Evolutionary conservation across 2,888 invertebrate genomes (phyloP), one percentile per base, ranked within the genome.

Genomic region (Cancer borealis): DNA sequence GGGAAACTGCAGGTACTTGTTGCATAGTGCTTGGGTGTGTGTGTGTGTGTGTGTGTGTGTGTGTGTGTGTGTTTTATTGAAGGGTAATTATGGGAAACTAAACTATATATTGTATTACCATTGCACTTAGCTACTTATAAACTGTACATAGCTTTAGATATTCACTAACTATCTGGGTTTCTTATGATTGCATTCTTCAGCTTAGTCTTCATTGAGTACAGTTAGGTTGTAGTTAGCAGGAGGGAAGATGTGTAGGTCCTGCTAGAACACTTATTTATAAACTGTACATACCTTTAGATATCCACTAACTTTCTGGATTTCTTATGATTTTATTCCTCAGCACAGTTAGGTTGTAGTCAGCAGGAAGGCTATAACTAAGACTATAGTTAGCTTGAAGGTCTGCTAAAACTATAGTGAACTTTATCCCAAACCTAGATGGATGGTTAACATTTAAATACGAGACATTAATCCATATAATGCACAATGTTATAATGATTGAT

Each of bases 1-100:
- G 96, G 96, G 45, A 95, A 95, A 30, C 79, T 96, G 73, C 96
- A 95, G 95, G 95, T 95, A 91, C 88, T 91, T 91, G 46, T 84
- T 39, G 84, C 39, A 84, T 30, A 39, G 12, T 84, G 84, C 39
- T 84, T 84, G 39, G 39, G 39, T 2, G 39, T 39, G 39, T 39
- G 39, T 2, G 10, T 84, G 30, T 84, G 39, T 39, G 39, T 39
- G 10, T 84, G 30, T 84, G 39, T 39, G 39, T 2, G 39, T 39
- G 39, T 39, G 39, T 2, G 10, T 84, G 30, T 84, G 39, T 39
- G 39, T 39, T 84, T 30, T 84, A 39, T 39, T 39, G 39, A 73
- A 17, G 84, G 30, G 10, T 14, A 39, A 39, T 26, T 5, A n/a
- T 66, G 66, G 66, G 8, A 66, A 21, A 21, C 17, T 21, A 66